A percentile compares a stretch with the other conserved stretches of the same genome.
Conservation (phyloP, 2,113 vertebrate species). For the Platysteira castanea region DNA sequence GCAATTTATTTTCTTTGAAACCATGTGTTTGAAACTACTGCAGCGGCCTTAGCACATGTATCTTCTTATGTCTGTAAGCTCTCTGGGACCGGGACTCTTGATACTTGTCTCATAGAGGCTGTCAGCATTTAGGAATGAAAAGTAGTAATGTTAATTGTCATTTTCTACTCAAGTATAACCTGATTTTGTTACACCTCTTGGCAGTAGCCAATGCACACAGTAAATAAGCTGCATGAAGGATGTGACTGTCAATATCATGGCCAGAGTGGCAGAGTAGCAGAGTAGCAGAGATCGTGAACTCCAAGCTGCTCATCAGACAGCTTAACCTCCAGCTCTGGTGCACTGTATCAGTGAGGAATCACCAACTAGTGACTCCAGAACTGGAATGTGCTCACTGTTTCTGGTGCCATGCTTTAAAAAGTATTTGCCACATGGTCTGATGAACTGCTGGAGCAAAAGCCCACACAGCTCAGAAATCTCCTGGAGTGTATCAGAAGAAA, state of each 20-base stretch:
- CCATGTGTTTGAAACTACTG: background rate
- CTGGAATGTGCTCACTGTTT: background rate
- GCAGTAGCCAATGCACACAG: background rate
- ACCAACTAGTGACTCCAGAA: background rate
- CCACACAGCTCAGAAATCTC: background rate
- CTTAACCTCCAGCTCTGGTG: background rate
- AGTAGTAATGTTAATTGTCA: background rate
- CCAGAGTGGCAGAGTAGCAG: background rate
- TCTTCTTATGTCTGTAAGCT: background rate
- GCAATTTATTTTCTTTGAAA: constrained; percentile 44
- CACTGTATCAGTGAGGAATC: background rate
- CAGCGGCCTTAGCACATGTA: background rate
- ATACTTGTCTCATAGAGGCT: background rate
- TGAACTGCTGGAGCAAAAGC: background rate
- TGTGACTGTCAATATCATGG: background rate
- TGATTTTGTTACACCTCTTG: constrained; percentile 33
- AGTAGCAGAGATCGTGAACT: constrained; percentile 1
- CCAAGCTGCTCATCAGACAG: background rate
- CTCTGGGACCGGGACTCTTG: background rate
- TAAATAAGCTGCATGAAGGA: constrained; percentile 15
- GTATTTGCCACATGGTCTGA: background rate
- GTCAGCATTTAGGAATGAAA: background rate
- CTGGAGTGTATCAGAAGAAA: background rate
- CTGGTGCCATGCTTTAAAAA: background rate
- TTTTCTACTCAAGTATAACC: constrained; percentile 30